Conservation (phyloP, 2,888 invertebrate genomes). For the Polia nebulosa region DNA sequence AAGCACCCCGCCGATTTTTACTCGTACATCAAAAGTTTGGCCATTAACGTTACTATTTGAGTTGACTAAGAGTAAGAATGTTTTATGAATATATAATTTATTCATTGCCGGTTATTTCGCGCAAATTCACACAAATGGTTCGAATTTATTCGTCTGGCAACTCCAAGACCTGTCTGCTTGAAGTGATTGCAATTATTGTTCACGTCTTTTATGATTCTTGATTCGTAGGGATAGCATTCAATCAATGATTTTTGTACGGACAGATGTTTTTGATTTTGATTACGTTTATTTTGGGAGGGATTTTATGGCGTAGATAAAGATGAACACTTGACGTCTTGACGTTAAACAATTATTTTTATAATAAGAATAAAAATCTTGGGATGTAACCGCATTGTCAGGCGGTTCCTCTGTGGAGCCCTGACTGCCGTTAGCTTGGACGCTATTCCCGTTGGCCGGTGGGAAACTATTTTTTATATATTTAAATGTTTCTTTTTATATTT, state of each 20-base stretch:
- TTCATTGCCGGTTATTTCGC: constrained; percentile 82
- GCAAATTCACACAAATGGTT: constrained; percentile 80
- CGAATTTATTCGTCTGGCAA: constrained; percentile 79
- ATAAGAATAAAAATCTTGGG: too few species aligned
- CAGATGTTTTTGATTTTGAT: neutral
- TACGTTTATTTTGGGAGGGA: neutral
- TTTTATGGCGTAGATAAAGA: too few species aligned
- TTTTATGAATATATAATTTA: constrained; percentile 80
- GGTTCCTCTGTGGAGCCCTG: too few species aligned
- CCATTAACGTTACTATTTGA: constrained; percentile 73
- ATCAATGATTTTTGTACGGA: neutral
- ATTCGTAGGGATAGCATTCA: constrained; percentile 15
- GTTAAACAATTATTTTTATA: too few species aligned
- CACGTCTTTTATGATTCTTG: constrained; percentile 56
- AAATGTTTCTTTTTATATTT: too few species aligned
- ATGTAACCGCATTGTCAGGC: too few species aligned
- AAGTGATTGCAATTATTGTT: constrained; percentile 72
- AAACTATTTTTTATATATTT: too few species aligned
- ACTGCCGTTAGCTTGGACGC: too few species aligned
- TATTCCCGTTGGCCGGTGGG: too few species aligned
- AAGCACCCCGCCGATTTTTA: constrained; percentile 23
- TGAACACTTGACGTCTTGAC: too few species aligned
- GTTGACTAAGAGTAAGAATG: constrained; percentile 72
- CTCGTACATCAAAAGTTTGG: constrained; percentile 53
- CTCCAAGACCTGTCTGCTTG: constrained; percentile 70